These are phyloP conservation scores for Danio tinwini DNA, from an alignment of 2,797 vertebrate species.

Conservation along the genomic window DNA sequence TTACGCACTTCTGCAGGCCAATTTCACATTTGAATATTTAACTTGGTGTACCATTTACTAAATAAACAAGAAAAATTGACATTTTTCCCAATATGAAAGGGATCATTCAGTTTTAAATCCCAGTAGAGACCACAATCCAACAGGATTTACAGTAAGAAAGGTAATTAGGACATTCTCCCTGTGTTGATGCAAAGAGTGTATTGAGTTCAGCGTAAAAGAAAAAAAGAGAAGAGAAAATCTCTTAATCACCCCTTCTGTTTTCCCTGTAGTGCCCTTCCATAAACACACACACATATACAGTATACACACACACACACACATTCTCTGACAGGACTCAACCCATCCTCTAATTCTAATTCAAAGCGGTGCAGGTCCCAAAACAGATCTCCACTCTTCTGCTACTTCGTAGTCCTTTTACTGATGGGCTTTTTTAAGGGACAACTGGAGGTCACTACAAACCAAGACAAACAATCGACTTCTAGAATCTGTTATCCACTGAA, in stretches of 20 bases:
- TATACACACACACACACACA: neutral
- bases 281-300: neutral
- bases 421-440: conserved; percentile 1
- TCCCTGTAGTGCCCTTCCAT: neutral
- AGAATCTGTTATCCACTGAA: neutral
- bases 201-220: neutral
- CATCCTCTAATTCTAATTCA: conserved; percentile 21
- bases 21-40: conserved; percentile 23
- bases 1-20: neutral
- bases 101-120: conserved; percentile 27
- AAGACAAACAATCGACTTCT: conserved; percentile 20
- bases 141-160: conserved; percentile 23
- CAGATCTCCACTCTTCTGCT: conserved; percentile 4
- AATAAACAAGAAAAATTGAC: neutral
- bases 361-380: conserved; percentile 10
- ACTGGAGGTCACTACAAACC: conserved; percentile 11
- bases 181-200: conserved; percentile 26
- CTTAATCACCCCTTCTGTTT: conserved; percentile 29
- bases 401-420: conserved; percentile 7
- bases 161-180: conserved; percentile 35
- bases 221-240: conserved; percentile 17
- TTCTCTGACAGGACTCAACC: neutral
- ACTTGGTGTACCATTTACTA: neutral
- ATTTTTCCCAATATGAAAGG: conserved; percentile 14
- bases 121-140: conserved; percentile 3